A percentile compares a stretch with the other conserved stretches of the same genome.
phyloP scores from a whole-genome alignment of 2,797 vertebrate species.

The Eidolon dupreanum region DNA sequence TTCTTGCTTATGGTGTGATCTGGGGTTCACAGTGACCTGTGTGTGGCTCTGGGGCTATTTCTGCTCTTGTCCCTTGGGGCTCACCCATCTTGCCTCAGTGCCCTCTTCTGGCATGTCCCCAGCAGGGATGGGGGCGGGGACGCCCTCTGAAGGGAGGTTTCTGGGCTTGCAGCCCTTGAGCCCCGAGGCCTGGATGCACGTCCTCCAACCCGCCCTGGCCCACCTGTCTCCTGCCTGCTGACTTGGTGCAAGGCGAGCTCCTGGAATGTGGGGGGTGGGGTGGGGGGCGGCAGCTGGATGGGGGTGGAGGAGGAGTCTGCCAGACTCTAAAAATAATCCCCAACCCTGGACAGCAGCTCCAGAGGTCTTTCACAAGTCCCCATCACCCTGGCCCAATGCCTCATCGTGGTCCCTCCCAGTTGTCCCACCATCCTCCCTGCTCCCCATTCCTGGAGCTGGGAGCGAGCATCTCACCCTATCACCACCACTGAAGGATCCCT shows the following conservation, averaged over 20 bases:
- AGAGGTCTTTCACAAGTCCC: not conserved
- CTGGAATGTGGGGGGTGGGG: not conserved
- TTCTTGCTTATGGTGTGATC: not conserved
- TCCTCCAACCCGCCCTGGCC: not conserved
- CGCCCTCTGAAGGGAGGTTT: not conserved
- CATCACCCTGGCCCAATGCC: not conserved
- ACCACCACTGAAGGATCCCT: not conserved
- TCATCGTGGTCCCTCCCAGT: no score
- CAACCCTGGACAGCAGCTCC: not conserved
- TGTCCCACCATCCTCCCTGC: not conserved
- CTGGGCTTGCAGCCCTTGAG: constrained; percentile 36
- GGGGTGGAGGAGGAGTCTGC: not conserved
- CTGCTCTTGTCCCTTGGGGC: not conserved
- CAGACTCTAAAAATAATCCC: constrained; percentile 72
- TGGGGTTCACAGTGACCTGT: not conserved
- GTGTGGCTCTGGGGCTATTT: not conserved
- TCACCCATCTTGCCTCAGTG: not conserved
- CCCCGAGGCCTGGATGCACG: not conserved
- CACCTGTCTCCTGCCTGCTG: constrained; percentile 69
- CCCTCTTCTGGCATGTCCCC: not conserved
- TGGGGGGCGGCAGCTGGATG: not conserved
- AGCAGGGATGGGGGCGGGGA: not conserved
- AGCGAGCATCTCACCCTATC: fast-evolving
- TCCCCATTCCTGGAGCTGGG: not conserved
- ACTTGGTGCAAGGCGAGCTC: constrained; percentile 67